Percentiles rank a stretch among this genome's conserved stretches.
Evolutionary conservation across 1,140 invertebrate genomes (phyloP).

Genomic region (Micrasema minimum): DNA sequence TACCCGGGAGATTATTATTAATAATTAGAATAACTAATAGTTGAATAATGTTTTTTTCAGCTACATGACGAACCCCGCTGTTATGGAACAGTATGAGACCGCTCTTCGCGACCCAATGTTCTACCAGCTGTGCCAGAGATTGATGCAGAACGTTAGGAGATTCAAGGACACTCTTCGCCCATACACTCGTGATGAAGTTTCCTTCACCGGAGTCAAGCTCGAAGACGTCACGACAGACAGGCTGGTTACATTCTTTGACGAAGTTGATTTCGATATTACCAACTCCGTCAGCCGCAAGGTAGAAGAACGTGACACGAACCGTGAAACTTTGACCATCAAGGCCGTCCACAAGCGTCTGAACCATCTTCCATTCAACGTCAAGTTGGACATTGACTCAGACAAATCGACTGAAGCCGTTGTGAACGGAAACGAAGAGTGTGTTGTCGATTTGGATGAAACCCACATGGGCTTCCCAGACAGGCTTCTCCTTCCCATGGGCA

Average conservation of each 20-base stretch:
- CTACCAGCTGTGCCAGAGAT: constrained; percentile 71
- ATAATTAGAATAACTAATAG: not conserved
- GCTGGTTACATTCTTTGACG: constrained; percentile 78
- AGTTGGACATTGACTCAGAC: constrained; percentile 52
- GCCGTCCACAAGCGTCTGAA: constrained; percentile 61
- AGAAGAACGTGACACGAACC: constrained; percentile 55
- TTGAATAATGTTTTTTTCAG: constrained; percentile 54
- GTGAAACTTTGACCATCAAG: constrained; percentile 60
- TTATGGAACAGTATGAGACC: constrained; percentile 67
- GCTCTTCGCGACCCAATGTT: constrained; percentile 75
- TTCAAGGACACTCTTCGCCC: constrained; percentile 66
- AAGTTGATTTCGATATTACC: constrained; percentile 74
- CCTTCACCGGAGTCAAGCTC: constrained; percentile 72
- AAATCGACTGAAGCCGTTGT: constrained; percentile 37
- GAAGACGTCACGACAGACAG: constrained; percentile 71
- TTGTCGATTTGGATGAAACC: constrained; percentile 55
- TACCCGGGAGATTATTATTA: too few relatives aligned
- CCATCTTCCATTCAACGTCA: constrained; percentile 49
- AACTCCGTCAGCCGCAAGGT: constrained; percentile 68
- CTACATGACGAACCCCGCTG: constrained; percentile 57
- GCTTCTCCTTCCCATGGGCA: constrained; percentile 76
- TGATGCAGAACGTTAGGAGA: constrained; percentile 63
- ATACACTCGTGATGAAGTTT: constrained; percentile 71
- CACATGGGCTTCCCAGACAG: constrained; percentile 72
- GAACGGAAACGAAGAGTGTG: constrained; percentile 58